Conservation (phyloP, 2,113 vertebrate species). For the Mirounga angustirostris region DNA sequence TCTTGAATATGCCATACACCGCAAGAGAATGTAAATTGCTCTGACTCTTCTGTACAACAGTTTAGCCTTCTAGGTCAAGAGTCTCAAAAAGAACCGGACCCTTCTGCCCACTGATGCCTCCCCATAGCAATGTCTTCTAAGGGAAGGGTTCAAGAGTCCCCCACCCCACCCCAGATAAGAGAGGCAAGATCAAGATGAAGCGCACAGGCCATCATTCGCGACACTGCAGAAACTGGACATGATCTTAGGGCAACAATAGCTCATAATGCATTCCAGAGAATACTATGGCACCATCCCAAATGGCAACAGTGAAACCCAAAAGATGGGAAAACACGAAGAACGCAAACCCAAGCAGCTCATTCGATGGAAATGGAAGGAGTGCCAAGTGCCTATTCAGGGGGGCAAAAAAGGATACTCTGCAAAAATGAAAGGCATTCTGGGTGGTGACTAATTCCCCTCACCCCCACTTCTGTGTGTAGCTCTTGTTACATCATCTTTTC, state of each 20-base stretch:
- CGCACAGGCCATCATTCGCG: neutral
- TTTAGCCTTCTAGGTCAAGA: neutral
- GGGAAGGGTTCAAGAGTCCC: neutral
- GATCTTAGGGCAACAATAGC: neutral
- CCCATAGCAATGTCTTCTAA: neutral
- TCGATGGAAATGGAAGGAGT: rapidly evolving
- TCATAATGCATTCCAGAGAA: neutral
- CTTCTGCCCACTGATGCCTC: neutral
- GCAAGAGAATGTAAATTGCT: neutral
- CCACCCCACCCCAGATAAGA: neutral
- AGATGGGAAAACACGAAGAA: neutral
- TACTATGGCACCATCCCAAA: rapidly evolving
- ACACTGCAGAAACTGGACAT: rapidly evolving
- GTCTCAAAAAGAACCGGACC: neutral
- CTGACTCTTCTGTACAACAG: neutral
- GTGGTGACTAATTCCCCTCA: neutral
- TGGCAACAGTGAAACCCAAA: neutral
- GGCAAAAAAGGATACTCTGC: neutral
- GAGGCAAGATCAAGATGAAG: neutral
- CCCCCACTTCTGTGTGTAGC: neutral
- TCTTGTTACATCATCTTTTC: neutral
- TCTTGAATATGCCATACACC: rapidly evolving
- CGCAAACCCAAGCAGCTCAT: neutral
- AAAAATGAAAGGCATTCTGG: neutral
- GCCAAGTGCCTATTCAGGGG: rapidly evolving